Percentiles rank a stretch among this genome's conserved stretches.
Evolutionary conservation across 2,888 invertebrate genomes (phyloP).

Genomic region (Cephus runcator): DNA sequence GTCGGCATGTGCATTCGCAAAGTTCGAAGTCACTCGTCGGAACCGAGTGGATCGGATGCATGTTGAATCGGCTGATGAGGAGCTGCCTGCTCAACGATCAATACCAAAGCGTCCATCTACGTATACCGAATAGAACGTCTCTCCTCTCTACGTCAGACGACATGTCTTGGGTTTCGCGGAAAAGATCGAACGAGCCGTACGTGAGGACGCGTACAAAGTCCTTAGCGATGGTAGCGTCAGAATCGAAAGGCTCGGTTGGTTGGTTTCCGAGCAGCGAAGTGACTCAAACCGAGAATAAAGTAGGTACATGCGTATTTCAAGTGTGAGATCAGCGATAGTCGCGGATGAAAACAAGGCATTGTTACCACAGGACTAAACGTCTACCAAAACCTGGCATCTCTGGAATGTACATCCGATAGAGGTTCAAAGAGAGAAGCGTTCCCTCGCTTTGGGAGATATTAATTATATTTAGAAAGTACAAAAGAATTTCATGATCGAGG

Average conservation of each 20-base stretch:
- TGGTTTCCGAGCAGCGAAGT: neutral
- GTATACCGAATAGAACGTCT: conserved; percentile 47
- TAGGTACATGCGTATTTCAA: neutral
- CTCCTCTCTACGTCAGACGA: conserved; percentile 45
- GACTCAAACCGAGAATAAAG: neutral
- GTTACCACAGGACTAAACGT: neutral
- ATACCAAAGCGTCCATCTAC: neutral
- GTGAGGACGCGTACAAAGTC: conserved; percentile 56
- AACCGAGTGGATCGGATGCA: neutral
- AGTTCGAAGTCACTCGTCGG: neutral
- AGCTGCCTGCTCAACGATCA: neutral
- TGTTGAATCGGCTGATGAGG: neutral
- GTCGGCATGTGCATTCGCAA: neutral
- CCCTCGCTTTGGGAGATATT: neutral
- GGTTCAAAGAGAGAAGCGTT: neutral
- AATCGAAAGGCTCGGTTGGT: neutral
- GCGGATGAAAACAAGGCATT: neutral
- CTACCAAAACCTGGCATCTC: neutral
- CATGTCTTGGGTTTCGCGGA: conserved; percentile 56
- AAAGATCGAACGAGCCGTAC: conserved; percentile 57
- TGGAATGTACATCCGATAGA: neutral
- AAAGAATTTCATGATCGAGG: neutral
- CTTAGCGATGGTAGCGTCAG: conserved; percentile 2
- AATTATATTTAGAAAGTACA: neutral
- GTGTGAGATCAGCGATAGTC: neutral